Evolutionary conservation across 2,113 vertebrate species (phyloP).

Genomic region (Podiceps cristatus): DNA sequence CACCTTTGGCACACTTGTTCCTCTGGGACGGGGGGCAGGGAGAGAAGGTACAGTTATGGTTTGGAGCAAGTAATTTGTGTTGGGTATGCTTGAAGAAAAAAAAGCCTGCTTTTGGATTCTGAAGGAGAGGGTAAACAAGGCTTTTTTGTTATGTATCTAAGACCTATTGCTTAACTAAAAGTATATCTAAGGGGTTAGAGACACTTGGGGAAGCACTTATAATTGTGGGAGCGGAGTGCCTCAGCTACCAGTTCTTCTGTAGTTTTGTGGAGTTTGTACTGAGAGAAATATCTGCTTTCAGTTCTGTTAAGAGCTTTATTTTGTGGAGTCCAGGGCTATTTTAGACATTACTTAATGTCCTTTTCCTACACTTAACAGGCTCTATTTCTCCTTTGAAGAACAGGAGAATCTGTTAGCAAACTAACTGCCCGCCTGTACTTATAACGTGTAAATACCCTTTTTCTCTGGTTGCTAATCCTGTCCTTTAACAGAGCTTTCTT

Average conservation of each 20-base stretch:
- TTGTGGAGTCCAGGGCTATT: neutral
- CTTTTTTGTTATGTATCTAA: accelerated
- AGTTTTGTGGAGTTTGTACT: neutral
- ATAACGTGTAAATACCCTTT: accelerated
- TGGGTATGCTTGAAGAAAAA: neutral
- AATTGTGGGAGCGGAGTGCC: neutral
- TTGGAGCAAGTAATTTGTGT: neutral
- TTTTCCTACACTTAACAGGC: neutral
- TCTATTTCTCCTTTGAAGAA: neutral
- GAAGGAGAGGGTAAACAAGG: neutral
- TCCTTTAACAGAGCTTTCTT: neutral
- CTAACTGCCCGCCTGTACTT: neutral
- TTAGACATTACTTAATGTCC: neutral
- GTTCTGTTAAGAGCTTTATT: neutral
- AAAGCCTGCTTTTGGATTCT: neutral
- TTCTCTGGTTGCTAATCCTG: neutral
- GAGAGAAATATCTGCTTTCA: neutral
- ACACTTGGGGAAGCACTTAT: neutral
- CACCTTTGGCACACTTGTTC: too few relatives aligned
- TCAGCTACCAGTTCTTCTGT: neutral
- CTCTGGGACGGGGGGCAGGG: neutral
- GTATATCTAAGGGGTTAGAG: neutral
- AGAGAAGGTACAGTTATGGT: neutral
- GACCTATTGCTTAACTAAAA: neutral
- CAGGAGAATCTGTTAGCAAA: neutral